Base-by-base conservation (phyloP, 1,140 invertebrate genomes). In the Drosophila santomea region DNA sequence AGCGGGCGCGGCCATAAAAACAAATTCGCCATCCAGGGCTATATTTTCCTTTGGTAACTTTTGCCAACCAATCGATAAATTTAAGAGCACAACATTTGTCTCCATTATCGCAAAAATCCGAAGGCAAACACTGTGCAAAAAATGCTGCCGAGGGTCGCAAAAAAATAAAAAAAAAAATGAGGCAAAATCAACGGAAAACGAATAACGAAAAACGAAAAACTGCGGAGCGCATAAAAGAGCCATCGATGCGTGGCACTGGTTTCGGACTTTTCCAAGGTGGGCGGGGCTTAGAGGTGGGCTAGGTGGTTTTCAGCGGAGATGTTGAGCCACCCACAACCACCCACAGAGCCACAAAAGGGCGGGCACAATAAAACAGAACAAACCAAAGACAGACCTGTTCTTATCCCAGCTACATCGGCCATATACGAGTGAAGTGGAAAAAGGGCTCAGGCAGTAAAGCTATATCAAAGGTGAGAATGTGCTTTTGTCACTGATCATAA, bases 401-500 rank as follows among this genome's bases (percentile, higher is more conserved):
- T 59, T 78, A 60, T 58, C 60, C 63, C 44, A 28, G 43, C 51
- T 47, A 45, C 54, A 64, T 63, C 60, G 44, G 44, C 39, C 43
- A 55, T 57, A 64, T 64, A 59, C 23, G 3, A 3, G 23, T 4
- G 3, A 41, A 61, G 61, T 38, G 61, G 43, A 55, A 47, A 78
- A 62, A 67, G 74, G 62, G 51, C 51, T 64, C 57, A 71, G 43
- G 66, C 73, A 77, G 78, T 81, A 73, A 81, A 81, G 55, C 69
- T 82, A 88, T 88, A 86, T 86, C 79, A 86, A 81, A 86, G 82
- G 79, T 88, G 83, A 81, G 71, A 89, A 84, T 88, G 84, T 88
- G 80, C 84, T 89, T 89, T 88, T 89, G 84, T 83, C 84, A 80
- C 80, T 89, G 84, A 88, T 88, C 84, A 88, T 88, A 88, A 88